These are phyloP conservation scores for Lithobates pipiens DNA, from an alignment of 2,797 vertebrate genomes.

Conservation along the genomic window DNA sequence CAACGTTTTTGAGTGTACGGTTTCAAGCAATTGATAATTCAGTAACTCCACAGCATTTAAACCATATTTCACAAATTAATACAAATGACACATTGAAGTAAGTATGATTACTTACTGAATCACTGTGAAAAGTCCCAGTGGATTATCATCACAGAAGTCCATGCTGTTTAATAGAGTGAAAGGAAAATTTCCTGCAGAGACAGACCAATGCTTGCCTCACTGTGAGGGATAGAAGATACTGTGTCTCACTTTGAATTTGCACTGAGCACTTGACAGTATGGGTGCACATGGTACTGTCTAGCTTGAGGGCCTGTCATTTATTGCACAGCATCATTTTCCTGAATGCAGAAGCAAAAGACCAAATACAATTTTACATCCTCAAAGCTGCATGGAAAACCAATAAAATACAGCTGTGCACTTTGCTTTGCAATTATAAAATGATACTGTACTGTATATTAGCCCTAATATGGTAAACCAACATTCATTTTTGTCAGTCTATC, in stretches of 20 bases:
- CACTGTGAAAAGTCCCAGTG: conserved; percentile 85
- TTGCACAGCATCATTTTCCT: conserved; percentile 72
- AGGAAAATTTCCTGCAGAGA: conserved; percentile 34
- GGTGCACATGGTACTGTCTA: conserved; percentile 60
- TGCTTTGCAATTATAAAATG: neutral
- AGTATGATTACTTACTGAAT: conserved; percentile 85
- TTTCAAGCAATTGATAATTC: neutral
- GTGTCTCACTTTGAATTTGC: conserved; percentile 15
- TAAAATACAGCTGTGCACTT: neutral
- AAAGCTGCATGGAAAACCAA: neutral
- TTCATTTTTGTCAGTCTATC: no score
- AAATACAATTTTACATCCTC: conserved; percentile 72
- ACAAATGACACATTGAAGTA: conserved; percentile 56
- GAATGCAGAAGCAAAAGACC: conserved; percentile 77
- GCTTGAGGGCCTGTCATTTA: conserved; percentile 70
- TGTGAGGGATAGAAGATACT: conserved; percentile 23
- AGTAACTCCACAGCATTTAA: conserved; percentile 58
- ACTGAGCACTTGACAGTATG: conserved; percentile 64
- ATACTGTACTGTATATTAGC: neutral
- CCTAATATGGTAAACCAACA: neutral
- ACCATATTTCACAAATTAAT: conserved; percentile 63
- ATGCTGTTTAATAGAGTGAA: conserved; percentile 71
- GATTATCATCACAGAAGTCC: conserved; percentile 79
- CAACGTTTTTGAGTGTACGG: neutral
- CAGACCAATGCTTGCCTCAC: neutral